Evolutionary conservation across 2,113 vertebrate species (phyloP), one percentile per base, ranked within the genome.

Genomic region (Strigops habroptila): DNA sequence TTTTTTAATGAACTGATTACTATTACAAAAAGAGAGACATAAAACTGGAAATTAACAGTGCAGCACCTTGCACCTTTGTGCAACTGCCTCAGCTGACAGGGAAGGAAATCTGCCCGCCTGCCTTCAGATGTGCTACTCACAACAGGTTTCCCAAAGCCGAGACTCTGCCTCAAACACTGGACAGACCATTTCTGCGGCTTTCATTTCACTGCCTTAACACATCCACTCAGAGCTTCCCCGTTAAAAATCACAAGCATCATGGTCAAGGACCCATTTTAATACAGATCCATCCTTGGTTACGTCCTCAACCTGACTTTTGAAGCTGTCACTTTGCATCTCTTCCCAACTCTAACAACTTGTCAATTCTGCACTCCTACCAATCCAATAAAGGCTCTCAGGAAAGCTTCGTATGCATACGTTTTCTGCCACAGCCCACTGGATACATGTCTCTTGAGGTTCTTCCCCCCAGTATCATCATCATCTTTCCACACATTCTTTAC

Each of bases 381-480:
- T 28, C 49, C 80, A 78, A 67, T 14, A 53, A 75, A 84, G 21
- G 51, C 28, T 86, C 76, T 37, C 15, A 59, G 27, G 43, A 84
- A 93, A 82, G 48, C 30, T 57, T 37, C 1, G 0, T 7, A 33
- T 3, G 17, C 25, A 21, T 7, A 65, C 44, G 59, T 44, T 81
- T 59, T 60, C 75, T 79, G 76, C 19, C 79, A 41, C n/a, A 80
- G 53, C 22, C 22, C 49, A 76, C 10, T 28, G 22, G 15, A 63
- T 52, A 44, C 55, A 52, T 14, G 39, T 44, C 93, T 53, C 41
- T 53, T 46, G 28, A 65, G 21, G 9, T 18, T 84, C 11, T 44
- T 31, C 10, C 7, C 2, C 2, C 8, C 11, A 35, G 2, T 8
- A 49, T 4, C 12, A 55, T 31, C 0, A 48, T 69, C 82, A 83